Base-by-base conservation (phyloP, 2,888 invertebrate species). In the Polia nebulosa region DNA sequence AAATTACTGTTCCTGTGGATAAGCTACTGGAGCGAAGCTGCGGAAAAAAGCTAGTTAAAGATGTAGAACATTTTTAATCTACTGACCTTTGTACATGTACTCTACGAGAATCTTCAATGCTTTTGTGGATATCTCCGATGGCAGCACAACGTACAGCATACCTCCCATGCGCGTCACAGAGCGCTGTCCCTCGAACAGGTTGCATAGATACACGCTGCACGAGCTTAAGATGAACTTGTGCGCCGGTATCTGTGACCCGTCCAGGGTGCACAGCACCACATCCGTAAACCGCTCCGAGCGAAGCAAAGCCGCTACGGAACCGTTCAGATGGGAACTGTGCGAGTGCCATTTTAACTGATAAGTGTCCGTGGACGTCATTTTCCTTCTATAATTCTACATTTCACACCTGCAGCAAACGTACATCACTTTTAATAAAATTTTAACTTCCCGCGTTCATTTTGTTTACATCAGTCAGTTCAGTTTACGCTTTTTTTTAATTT, bases 271-370 rank as follows among this genome's bases (percentile, higher is more conserved):
- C 68, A 98, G 93, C 72, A 98, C 96, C 65, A 98, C 98, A 91
- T 98, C 98, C 52, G 98, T 97, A 90, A 97, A 98, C 81, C 97
- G 96, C 89, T 98, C 98, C 86, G 97, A 98, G 72, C 97, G 97
- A 22, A 97, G 96, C 86, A 97, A 92, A 22, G 97, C 97, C 70
- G 98, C 97, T 58, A 98, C 97, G 75, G 98, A 98, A 60, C 97
- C 97, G 93, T 98, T 98, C 85, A 98, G 96, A 94, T 98, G 98
- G 36, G 97, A 96, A 86, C 97, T 97, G 95, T 98, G 98, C 81
- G 98, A 98, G 92, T 98, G 98, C 98, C 98, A 98, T 96, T 98
- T 98, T 62, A 98, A 96, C 93, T 98, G 98, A 92, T 98, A 98
- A 85, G 98, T 98, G 92, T 98, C 98, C 86, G 96, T 96, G 73